Evolutionary conservation across 2,797 vertebrate genomes (phyloP), one percentile per base, ranked within the genome.

Genomic region (Bradypodion ventrale): DNA sequence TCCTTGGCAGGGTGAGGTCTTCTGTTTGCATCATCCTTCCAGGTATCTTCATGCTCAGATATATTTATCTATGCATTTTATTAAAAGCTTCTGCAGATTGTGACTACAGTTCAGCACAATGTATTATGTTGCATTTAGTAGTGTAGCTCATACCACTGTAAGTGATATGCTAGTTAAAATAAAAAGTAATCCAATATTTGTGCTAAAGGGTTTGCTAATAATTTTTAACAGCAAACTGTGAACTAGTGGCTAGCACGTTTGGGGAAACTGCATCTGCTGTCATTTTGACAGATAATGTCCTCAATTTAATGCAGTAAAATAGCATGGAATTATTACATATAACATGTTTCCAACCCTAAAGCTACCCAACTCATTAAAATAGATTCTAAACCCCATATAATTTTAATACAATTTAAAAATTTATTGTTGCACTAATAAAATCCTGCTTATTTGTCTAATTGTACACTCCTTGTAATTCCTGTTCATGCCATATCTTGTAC

Each of bases 31-130:
- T 62, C 83, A 89, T 65, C 89, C 89, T 68, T 89, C 69, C 89
- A n/a, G n/a, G n/a, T n/a, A 69, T 90, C 77, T 83, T 78, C 85
- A 90, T 80, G 21, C 85, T 92, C 81, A 78, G 44, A 68, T 83
- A 62, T 88, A 69, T 91, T 85, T 80, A 68, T 90, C 52, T 62
- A 83, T 65, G 68, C 52, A 92, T 89, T 88, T 87, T 75, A 91
- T 80, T 89, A 52, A 89, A 91, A 89, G 75, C 87, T 89, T 82
- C 32, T 83, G 12, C 89, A 76, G 88, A 91, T 91, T 78, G 44
- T 85, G 75, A 82, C 65, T 29, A 1, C 79, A 75, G 66, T 72
- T 90, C 74, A 90, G 52, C 52, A 56, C 19, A 21, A 56, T 56
- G 52, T 52, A 15, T 56, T 56, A 19, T 19, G 19, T 56, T 13